phyloP scores from a whole-genome alignment of 30 jellyfish, hydroid and myxozoan species.

The Mastigias papua region DNA sequence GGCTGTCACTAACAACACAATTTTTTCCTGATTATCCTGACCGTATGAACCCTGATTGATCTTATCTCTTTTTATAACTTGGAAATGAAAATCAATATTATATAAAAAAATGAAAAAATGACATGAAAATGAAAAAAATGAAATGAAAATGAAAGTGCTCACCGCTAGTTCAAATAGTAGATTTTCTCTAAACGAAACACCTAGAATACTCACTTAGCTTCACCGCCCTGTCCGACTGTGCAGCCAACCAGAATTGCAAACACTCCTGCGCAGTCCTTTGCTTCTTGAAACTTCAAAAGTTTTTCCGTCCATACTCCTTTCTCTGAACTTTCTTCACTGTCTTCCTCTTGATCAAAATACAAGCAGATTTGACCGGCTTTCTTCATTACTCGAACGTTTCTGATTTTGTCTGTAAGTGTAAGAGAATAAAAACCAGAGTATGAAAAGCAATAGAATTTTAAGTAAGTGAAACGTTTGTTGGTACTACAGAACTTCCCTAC shows the following conservation, averaged over 20 bases:
- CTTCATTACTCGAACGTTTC: constrained; percentile 64
- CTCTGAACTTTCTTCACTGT: constrained; percentile 1
- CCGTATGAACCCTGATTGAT: too few species aligned
- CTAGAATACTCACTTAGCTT: constrained; percentile 21
- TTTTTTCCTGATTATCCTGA: too few species aligned
- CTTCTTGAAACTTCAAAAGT: constrained; percentile 25
- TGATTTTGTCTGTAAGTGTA: constrained; percentile 32
- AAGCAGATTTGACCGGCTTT: constrained; percentile 8
- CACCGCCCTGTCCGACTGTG: not conserved
- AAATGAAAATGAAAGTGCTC: too few species aligned
- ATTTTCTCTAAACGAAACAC: too few species aligned
- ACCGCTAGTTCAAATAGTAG: too few species aligned
- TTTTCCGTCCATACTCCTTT: constrained; percentile 59
- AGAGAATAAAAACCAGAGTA: not conserved
- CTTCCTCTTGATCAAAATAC: constrained; percentile 34
- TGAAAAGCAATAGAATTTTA: not conserved
- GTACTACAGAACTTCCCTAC: too few species aligned
- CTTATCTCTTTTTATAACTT: too few species aligned
- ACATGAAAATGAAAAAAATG: too few species aligned
- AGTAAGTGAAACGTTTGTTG: not conserved
- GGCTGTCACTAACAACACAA: too few species aligned
- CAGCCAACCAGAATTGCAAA: constrained; percentile 41
- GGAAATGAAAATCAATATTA: too few species aligned
- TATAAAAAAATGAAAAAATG: too few species aligned
- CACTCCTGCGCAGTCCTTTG: constrained; percentile 74